A percentile compares a stretch with the other conserved stretches of the same genome.
Conservation (phyloP, 2,888 invertebrate species). For the Ceriagrion tenellum region DNA sequence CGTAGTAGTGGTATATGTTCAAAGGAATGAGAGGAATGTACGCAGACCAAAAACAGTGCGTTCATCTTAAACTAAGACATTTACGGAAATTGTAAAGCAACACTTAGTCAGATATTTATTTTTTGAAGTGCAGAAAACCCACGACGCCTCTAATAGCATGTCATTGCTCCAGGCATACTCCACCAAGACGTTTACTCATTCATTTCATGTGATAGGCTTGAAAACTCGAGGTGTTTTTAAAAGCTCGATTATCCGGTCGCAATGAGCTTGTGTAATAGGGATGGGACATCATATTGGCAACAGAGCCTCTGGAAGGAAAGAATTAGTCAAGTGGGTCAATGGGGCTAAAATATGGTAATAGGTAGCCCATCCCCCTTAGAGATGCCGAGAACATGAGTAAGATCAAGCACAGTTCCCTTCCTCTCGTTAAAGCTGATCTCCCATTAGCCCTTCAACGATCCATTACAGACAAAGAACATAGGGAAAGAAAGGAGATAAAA, state of each 20-base stretch:
- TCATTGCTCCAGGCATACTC: no score
- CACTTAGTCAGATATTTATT: no score
- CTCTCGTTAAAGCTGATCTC: not conserved
- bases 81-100: no score
- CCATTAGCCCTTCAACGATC: not conserved
- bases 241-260: not conserved
- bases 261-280: not conserved
- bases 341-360: not conserved
- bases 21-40: no score
- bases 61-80: no score
- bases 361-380: not conserved
- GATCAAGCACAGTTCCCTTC: not conserved
- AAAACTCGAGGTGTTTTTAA: not conserved
- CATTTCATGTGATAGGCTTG: not conserved
- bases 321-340: slow-evolving; percentile 1
- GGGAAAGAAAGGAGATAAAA: not conserved
- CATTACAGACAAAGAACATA: not conserved
- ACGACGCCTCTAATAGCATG: no score
- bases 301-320: not conserved
- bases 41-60: no score
- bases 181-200: not conserved
- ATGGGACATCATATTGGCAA: not conserved
- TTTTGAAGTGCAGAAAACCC: no score
- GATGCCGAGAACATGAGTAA: not conserved
- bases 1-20: no score